Evolutionary conservation across 2,888 invertebrate species (phyloP), one percentile per base, ranked within the genome.

Genomic region (Pantelozetes paolii): DNA sequence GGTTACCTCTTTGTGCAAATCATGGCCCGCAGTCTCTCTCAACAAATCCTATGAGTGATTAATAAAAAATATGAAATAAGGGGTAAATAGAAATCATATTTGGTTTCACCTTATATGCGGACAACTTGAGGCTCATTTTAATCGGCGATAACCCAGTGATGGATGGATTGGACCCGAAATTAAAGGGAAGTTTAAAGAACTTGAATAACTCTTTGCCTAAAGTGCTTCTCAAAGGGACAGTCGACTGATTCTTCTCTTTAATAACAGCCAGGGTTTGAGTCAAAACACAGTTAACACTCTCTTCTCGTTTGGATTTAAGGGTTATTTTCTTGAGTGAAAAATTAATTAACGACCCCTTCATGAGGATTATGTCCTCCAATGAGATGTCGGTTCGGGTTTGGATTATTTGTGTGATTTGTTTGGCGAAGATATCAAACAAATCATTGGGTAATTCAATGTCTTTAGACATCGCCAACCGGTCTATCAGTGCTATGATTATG

Each of bases 391-490:
- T 90, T 62, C 98, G 89, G 76, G 90, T 92, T 87, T 93, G 91
- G 76, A 97, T 94, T 78, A 98, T 95, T 75, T 91, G 90, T 0
- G 95, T 92, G 3, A 98, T 94, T 85, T 99, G 98, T 80, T 94
- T 91, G 1, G 96, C 97, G 83, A 99, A 99, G 48, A 98, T 95
- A 81, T 98, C 96, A 83, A 99, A 99, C 50, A 99, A 85, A 81
- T 95, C 91, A 81, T 98, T 96, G 83, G 99, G 99, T 26, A 99
- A 85, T 81, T 95, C 91, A 20, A 97, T 93, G 79, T 95, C 92
- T 76, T 89, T 86, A 32, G 92, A 78, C 26, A 77, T 76, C 20
- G 79, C 79, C 26, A 79, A 73, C 20, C 42, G 71, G 82, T 98
- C 97, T 79, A 99, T 98, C 42, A 99, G 85, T 1, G 96, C 92